Evolutionary conservation across 2,797 vertebrate species (phyloP).

Genomic region (Sebastes dallii): DNA sequence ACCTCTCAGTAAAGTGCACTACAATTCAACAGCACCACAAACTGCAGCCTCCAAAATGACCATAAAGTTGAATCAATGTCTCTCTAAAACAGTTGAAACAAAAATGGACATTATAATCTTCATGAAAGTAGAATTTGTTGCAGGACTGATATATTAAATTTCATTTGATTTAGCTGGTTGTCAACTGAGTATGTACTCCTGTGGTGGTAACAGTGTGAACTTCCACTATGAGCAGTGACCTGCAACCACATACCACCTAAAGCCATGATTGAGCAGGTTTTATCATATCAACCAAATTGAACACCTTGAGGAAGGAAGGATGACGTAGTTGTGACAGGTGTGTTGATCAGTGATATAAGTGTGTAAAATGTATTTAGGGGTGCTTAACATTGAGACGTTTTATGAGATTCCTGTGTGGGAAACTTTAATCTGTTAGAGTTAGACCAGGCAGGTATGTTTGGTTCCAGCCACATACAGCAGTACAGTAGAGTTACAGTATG

Average conservation of each 20-base stretch:
- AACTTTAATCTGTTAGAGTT: not conserved
- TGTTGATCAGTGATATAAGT: not conserved
- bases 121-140: not conserved
- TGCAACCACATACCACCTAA: not conserved
- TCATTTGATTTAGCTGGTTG: not conserved
- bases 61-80: too few species aligned
- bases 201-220: not conserved
- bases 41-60: too few species aligned
- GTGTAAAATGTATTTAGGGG: not conserved
- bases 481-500: not conserved
- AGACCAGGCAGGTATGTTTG: not conserved
- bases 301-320: not conserved
- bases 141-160: not conserved
- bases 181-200: not conserved
- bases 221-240: not conserved
- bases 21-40: not conserved
- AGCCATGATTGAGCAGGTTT: not conserved
- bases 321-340: not conserved
- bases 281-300: not conserved
- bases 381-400: not conserved
- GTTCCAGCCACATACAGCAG: not conserved
- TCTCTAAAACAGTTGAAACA: too few species aligned
- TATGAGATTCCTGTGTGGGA: not conserved
- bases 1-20: not conserved
- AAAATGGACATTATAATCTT: too few species aligned